Evolutionary conservation across 2,888 invertebrate species (phyloP).

Genomic region (Agrochola litura): DNA sequence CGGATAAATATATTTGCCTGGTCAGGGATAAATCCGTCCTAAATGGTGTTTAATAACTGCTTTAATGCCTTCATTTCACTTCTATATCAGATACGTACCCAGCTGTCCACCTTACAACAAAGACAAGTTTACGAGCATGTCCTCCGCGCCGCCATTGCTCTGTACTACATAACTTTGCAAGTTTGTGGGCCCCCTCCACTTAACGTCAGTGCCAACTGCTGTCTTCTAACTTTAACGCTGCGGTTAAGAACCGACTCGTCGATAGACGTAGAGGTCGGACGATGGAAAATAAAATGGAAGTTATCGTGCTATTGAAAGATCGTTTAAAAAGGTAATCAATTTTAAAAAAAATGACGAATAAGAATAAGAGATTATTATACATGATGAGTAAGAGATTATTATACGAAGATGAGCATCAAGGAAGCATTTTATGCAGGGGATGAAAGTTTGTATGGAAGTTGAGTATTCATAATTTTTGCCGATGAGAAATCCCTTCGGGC

Average conservation of each 20-base stretch:
- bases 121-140: slow-evolving; percentile 38
- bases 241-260: slow-evolving; percentile 25
- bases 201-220: slow-evolving; percentile 57
- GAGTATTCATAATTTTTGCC: neutral
- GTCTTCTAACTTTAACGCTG: slow-evolving; percentile 54
- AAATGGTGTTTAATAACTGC: neutral
- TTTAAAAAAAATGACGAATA: neutral
- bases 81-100: neutral
- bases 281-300: slow-evolving; percentile 24
- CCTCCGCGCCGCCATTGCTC: slow-evolving; percentile 31
- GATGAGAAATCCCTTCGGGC: neutral
- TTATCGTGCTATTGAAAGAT: neutral
- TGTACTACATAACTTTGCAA: slow-evolving; percentile 38
- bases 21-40: neutral
- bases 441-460: neutral
- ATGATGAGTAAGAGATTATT: no score
- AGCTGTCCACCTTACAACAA: slow-evolving; percentile 30
- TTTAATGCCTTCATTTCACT: neutral
- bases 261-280: slow-evolving; percentile 18
- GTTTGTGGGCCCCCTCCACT: slow-evolving; percentile 54
- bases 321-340: neutral
- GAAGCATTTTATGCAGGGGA: neutral
- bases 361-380: no score
- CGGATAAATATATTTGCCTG: neutral
- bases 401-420: no score